Conservation (phyloP, 2,888 invertebrate genomes). For the Cephus sareptanus region DNA sequence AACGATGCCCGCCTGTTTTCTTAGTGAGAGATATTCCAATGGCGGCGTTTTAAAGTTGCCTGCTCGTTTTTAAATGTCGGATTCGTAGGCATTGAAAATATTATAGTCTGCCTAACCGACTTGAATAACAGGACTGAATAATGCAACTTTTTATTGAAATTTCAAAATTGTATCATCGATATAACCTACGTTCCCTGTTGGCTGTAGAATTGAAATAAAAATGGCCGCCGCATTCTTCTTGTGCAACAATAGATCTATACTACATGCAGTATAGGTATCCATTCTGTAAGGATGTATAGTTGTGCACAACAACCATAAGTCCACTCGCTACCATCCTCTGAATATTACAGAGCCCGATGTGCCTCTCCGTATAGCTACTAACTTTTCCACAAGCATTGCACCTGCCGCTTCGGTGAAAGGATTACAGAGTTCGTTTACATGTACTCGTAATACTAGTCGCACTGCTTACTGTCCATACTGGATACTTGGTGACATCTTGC, state of each 20-base stretch:
- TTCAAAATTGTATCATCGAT: background rate
- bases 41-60: constrained; percentile 2
- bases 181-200: background rate
- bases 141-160: background rate
- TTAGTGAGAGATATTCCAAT: background rate
- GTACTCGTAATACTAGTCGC: background rate
- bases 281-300: background rate
- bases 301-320: background rate
- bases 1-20: constrained; percentile 14
- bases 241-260: background rate
- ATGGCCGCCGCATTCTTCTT: background rate
- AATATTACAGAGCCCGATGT: background rate
- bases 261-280: background rate
- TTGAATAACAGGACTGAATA: background rate
- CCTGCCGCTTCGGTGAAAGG: constrained; percentile 54
- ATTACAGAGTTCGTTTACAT: constrained; percentile 22
- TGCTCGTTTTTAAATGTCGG: background rate
- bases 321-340: background rate
- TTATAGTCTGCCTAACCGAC: background rate
- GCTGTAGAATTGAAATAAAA: background rate
- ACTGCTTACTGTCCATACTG: background rate
- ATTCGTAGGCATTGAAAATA: background rate
- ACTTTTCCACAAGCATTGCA: constrained; percentile 44
- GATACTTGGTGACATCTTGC: background rate
- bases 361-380: constrained; percentile 26